phyloP scores from a whole-genome alignment of 2,113 vertebrate genomes.

The Caranx ignobilis region DNA sequence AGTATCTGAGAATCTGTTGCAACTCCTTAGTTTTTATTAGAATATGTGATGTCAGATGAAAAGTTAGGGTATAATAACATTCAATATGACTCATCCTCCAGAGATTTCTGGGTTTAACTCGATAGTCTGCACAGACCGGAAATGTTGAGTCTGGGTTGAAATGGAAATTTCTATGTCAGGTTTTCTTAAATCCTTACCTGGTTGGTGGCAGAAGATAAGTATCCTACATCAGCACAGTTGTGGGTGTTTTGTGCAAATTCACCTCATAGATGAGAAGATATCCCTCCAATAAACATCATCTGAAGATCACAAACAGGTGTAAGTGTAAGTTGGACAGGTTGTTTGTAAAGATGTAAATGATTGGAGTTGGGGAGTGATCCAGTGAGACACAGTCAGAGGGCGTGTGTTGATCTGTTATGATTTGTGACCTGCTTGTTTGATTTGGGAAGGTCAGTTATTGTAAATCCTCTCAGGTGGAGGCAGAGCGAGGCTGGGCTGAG shows the following conservation, averaged over 20 bases:
- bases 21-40: too few species aligned
- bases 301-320: too few species aligned
- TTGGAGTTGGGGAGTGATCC: neutral
- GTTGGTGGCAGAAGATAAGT: too few species aligned
- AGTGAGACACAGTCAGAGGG: neutral
- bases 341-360: neutral
- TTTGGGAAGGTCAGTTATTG: conserved; percentile 17
- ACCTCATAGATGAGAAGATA: neutral
- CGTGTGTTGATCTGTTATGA: neutral
- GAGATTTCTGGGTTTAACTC: too few species aligned
- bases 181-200: too few species aligned
- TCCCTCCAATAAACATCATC: too few species aligned
- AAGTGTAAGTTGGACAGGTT: neutral
- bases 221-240: too few species aligned
- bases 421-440: conserved; percentile 33
- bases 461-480: neutral
- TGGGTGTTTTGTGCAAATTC: neutral
- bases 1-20: too few species aligned
- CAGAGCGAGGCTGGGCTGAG: conserved; percentile 13
- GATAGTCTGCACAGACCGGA: neutral
- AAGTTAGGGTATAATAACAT: neutral
- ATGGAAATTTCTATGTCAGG: neutral
- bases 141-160: neutral
- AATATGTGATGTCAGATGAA: too few species aligned
- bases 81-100: too few species aligned